Evolutionary conservation across 2,797 vertebrate genomes (phyloP).

Genomic region (Brachyrhaphis roseni): DNA sequence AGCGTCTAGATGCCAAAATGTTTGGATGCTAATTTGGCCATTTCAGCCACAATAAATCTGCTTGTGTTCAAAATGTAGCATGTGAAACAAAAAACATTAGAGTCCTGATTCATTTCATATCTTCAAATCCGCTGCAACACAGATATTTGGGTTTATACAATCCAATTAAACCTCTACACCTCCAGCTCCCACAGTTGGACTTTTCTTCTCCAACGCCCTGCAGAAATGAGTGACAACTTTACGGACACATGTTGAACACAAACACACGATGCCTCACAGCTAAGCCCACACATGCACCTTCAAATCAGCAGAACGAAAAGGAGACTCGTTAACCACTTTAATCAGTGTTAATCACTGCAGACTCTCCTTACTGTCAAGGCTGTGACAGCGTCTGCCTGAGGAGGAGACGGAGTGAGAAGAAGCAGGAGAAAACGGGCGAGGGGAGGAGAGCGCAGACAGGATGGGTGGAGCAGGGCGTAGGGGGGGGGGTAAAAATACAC

Average conservation of each 20-base stretch:
- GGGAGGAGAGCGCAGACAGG: constrained; percentile 26
- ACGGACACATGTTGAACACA: constrained; percentile 43
- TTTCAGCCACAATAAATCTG: constrained; percentile 8
- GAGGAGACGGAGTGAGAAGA: constrained; percentile 21
- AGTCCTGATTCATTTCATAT: constrained; percentile 22
- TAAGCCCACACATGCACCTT: constrained; percentile 20
- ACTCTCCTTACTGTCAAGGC: constrained; percentile 69
- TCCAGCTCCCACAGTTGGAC: constrained; percentile 59
- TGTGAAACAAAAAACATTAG: constrained; percentile 47
- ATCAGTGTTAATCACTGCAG: constrained; percentile 82
- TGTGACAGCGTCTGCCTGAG: constrained; percentile 60
- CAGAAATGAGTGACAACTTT: constrained; percentile 62
- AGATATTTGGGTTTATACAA: constrained; percentile 5
- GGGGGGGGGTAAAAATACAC: constrained; percentile 63
- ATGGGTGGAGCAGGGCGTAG: constrained; percentile 45
- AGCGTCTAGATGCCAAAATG: constrained; percentile 14
- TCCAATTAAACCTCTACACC: constrained; percentile 46
- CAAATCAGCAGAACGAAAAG: constrained; percentile 60
- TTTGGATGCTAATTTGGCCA: constrained; percentile 26
- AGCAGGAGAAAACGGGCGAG: constrained; percentile 23
- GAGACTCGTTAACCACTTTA: constrained; percentile 76
- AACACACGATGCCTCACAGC: constrained; percentile 11
- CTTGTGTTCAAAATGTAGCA: constrained; percentile 30
- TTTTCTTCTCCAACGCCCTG: constrained; percentile 42
- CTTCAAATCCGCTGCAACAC: constrained; percentile 2